Evolutionary conservation across 2,797 vertebrate species (phyloP).

Genomic region (Eulemur coronatus): DNA sequence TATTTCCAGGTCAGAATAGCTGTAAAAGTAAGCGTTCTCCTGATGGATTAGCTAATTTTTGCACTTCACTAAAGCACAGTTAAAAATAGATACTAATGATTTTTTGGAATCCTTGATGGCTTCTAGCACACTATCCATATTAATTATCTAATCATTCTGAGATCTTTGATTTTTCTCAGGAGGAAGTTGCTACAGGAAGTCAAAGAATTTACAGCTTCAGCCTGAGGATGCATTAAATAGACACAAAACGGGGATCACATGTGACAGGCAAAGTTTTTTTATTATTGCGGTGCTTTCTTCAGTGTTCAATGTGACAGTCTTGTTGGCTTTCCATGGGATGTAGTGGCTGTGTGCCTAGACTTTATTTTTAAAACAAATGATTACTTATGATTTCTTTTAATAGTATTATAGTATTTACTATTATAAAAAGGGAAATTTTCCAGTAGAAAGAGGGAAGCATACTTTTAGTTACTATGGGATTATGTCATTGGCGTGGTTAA

Average conservation of each 20-base stretch:
- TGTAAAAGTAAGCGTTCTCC: constrained; percentile 38
- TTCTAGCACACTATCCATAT: constrained; percentile 61
- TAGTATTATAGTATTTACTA: no score
- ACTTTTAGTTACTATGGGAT: no score
- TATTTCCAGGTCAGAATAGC: constrained; percentile 60
- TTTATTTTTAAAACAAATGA: no score
- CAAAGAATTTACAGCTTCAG: constrained; percentile 17
- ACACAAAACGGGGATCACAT: not conserved
- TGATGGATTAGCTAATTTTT: constrained; percentile 66
- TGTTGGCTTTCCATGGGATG: no score
- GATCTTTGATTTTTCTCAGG: constrained; percentile 57
- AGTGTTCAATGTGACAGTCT: no score
- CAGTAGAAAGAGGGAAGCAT: no score
- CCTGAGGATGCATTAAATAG: not conserved
- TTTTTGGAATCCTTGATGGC: constrained; percentile 63
- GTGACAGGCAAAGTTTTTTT: not conserved
- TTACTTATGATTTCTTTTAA: no score
- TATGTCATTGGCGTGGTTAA: no score
- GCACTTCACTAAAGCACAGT: constrained; percentile 46
- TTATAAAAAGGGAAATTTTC: no score
- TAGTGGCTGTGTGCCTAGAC: no score
- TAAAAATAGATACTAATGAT: constrained; percentile 75
- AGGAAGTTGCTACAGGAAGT: constrained; percentile 44
- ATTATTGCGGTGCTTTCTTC: no score
- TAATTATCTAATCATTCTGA: constrained; percentile 70